Conservation (phyloP, 2,888 invertebrate genomes). For the Tethea ocularis region DNA sequence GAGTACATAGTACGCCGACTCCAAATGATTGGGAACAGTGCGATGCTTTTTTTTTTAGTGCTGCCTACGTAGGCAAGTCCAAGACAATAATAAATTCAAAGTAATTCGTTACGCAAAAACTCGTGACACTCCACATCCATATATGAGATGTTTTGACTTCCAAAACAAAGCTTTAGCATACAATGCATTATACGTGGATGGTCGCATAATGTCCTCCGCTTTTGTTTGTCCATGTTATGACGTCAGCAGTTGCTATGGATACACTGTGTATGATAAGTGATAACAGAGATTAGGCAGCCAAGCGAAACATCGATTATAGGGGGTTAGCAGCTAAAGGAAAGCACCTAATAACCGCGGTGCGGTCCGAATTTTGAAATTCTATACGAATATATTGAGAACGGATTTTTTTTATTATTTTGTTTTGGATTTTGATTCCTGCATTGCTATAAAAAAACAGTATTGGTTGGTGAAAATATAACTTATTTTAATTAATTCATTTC, state of each 20-base stretch:
- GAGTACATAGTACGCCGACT: no score
- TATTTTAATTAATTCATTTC: no score
- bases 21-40: no score
- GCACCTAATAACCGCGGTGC: neutral
- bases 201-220: neutral
- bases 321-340: neutral
- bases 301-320: neutral
- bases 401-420: no score
- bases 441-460: no score
- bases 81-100: neutral
- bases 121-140: neutral
- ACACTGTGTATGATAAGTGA: neutral
- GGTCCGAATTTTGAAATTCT: no score
- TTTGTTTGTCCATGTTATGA: neutral
- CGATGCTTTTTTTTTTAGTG: neutral
- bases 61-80: no score
- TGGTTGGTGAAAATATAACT: no score
- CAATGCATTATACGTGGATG: neutral
- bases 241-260: neutral
- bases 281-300: neutral
- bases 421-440: no score
- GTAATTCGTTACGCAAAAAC: neutral
- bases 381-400: no score
- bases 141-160: neutral
- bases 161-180: constrained; percentile 4